These are phyloP conservation scores for Pachyrhynchus sulphureomaculatus DNA, from an alignment of 1,140 invertebrate species.

Conservation along the genomic window DNA sequence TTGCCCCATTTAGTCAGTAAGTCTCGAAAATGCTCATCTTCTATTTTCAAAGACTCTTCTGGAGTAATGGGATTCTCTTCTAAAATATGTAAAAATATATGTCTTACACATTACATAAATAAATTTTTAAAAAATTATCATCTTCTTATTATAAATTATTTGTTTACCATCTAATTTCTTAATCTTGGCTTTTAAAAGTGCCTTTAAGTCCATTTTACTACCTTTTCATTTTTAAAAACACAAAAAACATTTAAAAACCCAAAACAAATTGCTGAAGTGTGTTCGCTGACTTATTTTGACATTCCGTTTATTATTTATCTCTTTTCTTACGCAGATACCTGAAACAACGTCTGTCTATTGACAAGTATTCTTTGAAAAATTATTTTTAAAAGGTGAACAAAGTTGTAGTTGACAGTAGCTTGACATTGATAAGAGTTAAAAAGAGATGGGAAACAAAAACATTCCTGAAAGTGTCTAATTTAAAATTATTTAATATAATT, in stretches of 20 bases:
- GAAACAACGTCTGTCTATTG: no score
- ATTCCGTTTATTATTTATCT: no score
- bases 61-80: background rate
- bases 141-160: no score
- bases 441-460: background rate
- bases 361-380: no score
- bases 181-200: slow-evolving; percentile 38
- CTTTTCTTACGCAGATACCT: no score
- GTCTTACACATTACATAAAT: no score
- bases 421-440: no score
- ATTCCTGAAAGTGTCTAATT: slow-evolving; percentile 10
- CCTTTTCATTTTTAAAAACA: background rate
- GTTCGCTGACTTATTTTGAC: background rate
- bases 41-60: slow-evolving; percentile 48
- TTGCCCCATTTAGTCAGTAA: slow-evolving; percentile 61
- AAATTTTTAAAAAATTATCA: no score
- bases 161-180: slow-evolving; percentile 33
- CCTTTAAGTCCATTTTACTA: slow-evolving; percentile 45
- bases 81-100: no score
- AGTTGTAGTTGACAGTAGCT: no score
- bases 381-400: no score
- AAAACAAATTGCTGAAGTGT: background rate
- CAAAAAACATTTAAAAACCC: background rate
- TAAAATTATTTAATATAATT: background rate
- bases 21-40: slow-evolving; percentile 59